phyloP scores from a whole-genome alignment of 2,113 vertebrate genomes.

The Oryzias melastigma region DNA sequence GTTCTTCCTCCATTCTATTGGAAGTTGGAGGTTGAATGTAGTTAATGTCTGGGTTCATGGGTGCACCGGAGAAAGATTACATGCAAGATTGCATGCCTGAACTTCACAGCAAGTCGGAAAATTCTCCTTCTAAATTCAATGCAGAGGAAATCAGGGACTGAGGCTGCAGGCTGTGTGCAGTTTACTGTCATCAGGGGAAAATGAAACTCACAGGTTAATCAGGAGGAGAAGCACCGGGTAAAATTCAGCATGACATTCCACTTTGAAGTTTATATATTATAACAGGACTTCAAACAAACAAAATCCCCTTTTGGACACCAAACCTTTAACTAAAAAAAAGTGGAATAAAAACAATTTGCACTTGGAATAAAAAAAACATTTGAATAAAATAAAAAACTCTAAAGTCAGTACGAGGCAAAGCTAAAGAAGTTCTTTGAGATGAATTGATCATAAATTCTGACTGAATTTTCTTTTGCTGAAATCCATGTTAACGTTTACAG shows the following conservation, averaged over 20 bases:
- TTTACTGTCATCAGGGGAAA: not conserved
- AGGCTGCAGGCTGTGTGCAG: not conserved
- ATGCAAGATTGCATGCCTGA: not conserved
- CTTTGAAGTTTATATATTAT: not conserved
- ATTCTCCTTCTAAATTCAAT: not conserved
- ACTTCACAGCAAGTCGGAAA: not conserved
- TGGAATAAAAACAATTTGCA: slow-evolving; percentile 1
- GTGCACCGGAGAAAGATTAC: not conserved
- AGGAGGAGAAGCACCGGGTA: not conserved
- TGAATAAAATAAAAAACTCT: not conserved
- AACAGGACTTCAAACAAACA: not conserved
- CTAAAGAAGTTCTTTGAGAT: too few relatives aligned
- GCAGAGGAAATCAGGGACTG: not conserved
- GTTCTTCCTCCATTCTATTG: not conserved
- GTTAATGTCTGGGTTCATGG: not conserved
- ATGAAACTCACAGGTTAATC: not conserved
- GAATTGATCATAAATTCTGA: too few relatives aligned
- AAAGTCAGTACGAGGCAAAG: too few relatives aligned
- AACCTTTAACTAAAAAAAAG: slow-evolving; percentile 3
- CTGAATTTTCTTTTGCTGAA: too few relatives aligned
- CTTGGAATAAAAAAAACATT: too few relatives aligned
- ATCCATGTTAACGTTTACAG: too few relatives aligned
- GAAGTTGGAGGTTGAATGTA: not conserved
- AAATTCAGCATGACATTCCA: not conserved
- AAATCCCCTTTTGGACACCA: not conserved